phyloP scores from a whole-genome alignment of 2,888 invertebrate species.

The Tholera decimalis region DNA sequence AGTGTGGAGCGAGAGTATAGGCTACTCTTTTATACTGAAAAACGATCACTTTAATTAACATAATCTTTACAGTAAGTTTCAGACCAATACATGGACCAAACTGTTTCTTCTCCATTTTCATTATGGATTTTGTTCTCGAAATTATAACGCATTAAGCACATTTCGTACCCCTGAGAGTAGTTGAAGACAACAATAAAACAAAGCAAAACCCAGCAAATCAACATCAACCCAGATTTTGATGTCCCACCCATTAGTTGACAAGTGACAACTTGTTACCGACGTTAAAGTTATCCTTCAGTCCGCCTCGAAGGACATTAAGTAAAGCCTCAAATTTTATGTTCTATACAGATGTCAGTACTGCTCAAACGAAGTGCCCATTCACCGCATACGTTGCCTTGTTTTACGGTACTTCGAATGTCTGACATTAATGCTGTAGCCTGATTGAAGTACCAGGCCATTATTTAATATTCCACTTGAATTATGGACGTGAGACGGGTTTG shows the following conservation, averaged over 20 bases:
- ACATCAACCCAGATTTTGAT: conserved; percentile 56
- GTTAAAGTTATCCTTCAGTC: conserved; percentile 53
- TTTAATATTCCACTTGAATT: conserved; percentile 48
- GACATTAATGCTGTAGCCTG: conserved; percentile 52
- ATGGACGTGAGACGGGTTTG: conserved; percentile 4
- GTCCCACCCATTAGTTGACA: conserved; percentile 48
- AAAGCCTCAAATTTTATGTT: conserved; percentile 63
- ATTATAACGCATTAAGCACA: neutral
- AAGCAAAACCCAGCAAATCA: conserved; percentile 28
- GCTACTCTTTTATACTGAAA: too few relatives aligned
- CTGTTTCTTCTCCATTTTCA: too few relatives aligned
- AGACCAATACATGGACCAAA: too few relatives aligned
- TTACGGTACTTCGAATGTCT: conserved; percentile 49
- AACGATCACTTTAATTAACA: too few relatives aligned
- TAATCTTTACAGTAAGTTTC: too few relatives aligned
- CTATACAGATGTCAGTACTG: conserved; percentile 63
- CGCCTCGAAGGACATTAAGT: conserved; percentile 52
- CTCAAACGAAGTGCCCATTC: conserved; percentile 61
- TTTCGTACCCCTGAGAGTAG: neutral
- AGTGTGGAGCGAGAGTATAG: too few relatives aligned
- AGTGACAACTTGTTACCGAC: conserved; percentile 55
- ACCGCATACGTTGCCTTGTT: conserved; percentile 61
- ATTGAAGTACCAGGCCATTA: conserved; percentile 49
- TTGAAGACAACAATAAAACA: conserved; percentile 29
- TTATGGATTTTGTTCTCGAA: too few relatives aligned